Percentiles rank a stretch among this genome's conserved stretches.
These are phyloP conservation scores for Diadromus collaris DNA, from an alignment of 2,888 invertebrate species.

Conservation along the genomic window DNA sequence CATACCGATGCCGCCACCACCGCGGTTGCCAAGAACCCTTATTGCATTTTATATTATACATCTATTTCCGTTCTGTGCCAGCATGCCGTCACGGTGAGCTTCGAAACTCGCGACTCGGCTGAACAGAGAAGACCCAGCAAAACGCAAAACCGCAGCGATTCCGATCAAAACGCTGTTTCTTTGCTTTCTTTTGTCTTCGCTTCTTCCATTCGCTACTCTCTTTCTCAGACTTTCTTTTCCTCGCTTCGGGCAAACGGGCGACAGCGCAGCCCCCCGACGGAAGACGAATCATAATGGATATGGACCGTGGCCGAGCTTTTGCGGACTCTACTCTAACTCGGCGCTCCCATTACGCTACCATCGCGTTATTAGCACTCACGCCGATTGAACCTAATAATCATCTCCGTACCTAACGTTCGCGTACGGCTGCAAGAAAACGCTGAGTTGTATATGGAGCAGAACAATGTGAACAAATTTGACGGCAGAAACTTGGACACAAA, in stretches of 20 bases:
- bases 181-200: not conserved
- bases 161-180: conserved; percentile 46
- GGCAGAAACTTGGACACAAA: conserved; percentile 19
- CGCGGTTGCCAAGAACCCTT: conserved; percentile 70
- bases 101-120: conserved; percentile 29
- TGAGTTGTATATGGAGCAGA: conserved; percentile 43
- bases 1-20: conserved; percentile 61
- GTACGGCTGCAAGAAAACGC: conserved; percentile 54
- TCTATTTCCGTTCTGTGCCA: conserved; percentile 65
- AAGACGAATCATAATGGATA: conserved; percentile 59
- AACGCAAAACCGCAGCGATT: conserved; percentile 48
- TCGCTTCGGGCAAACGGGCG: conserved; percentile 20
- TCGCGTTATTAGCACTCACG: conserved; percentile 74
- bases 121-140: conserved; percentile 39
- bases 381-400: conserved; percentile 73
- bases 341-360: conserved; percentile 56
- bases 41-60: conserved; percentile 78
- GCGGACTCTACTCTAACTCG: conserved; percentile 47
- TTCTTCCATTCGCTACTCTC: conserved; percentile 12
- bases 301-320: conserved; percentile 52
- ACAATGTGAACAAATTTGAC: conserved; percentile 8
- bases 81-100: conserved; percentile 34
- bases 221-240: conserved; percentile 19
- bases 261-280: conserved; percentile 37
- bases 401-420: conserved; percentile 50